These are phyloP conservation scores for Habrosyne pyritoides DNA, from an alignment of 2,888 invertebrate species.

Conservation along the genomic window DNA sequence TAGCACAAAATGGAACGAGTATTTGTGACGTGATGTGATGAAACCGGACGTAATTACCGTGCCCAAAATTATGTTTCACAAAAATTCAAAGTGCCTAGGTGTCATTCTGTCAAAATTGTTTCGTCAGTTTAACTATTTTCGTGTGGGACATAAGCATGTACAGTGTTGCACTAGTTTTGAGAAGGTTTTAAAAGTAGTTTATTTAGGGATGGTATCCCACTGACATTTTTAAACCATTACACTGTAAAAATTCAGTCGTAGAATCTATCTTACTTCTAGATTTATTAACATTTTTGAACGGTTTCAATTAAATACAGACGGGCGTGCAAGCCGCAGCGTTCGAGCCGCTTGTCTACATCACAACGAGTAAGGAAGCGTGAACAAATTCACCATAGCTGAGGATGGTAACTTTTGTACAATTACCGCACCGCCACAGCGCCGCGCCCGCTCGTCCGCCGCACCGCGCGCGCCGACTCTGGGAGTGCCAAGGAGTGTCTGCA, in stretches of 20 bases:
- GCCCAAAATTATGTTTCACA: not conserved
- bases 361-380: slow-evolving; percentile 56
- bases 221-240: too few species aligned
- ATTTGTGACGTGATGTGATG: not conserved
- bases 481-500: slow-evolving; percentile 49
- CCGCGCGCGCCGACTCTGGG: slow-evolving; percentile 28
- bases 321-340: slow-evolving; percentile 35
- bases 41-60: slow-evolving; percentile 1
- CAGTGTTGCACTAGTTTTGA: not conserved
- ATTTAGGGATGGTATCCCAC: not conserved
- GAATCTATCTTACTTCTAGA: not conserved
- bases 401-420: slow-evolving; percentile 79
- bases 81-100: not conserved
- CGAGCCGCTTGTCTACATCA: slow-evolving; percentile 26
- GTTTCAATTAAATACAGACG: slow-evolving; percentile 8
- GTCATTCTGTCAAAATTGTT: not conserved
- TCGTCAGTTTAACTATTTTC: not conserved
- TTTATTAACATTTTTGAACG: not conserved
- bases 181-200: not conserved
- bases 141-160: not conserved
- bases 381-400: slow-evolving; percentile 65
- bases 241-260: not conserved
- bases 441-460: slow-evolving; percentile 29
- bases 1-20: not conserved
- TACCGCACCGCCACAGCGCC: slow-evolving; percentile 55